Conservation (phyloP, 2,888 invertebrate species). For the Phytoseiulus persimilis region DNA sequence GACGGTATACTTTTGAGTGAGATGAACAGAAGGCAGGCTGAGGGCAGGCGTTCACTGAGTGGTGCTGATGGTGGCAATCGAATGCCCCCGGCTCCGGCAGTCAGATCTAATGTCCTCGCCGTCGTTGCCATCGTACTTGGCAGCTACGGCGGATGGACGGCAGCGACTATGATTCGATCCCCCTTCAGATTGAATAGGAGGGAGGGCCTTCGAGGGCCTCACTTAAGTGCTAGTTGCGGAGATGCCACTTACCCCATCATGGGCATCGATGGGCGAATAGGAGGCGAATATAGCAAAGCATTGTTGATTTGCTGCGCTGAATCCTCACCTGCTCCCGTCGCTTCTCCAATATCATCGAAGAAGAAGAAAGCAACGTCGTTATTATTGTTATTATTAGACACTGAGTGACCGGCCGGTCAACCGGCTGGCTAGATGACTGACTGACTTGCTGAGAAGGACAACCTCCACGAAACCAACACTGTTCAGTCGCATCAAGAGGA, state of each 20-base stretch:
- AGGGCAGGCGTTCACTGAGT: not conserved
- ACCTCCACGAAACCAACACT: too few relatives aligned
- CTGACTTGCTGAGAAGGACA: not conserved
- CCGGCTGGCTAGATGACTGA: not conserved
- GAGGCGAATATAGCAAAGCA: not conserved
- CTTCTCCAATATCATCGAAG: not conserved
- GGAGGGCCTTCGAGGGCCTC: conserved; percentile 5
- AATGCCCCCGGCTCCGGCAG: not conserved
- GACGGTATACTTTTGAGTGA: not conserved
- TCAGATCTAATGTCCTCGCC: not conserved
- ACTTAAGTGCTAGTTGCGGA: not conserved
- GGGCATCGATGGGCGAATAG: not conserved
- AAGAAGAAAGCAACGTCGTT: not conserved
- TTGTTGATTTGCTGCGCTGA: not conserved
- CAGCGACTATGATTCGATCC: not conserved
- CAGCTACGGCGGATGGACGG: too few relatives aligned
- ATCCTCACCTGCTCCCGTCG: conserved; percentile 5
- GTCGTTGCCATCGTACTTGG: not conserved
- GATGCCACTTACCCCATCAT: not conserved
- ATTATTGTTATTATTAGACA: not conserved
- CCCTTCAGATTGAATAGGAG: conserved; percentile 5
- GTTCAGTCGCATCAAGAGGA: too few relatives aligned
- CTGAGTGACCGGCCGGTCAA: not conserved
- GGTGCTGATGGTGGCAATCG: not conserved
- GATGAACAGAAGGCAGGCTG: not conserved